A percentile compares a stretch with the other conserved stretches of the same genome.
These are phyloP conservation scores for Drosophila neonasuta DNA, from an alignment of 2,888 invertebrate species.

Conservation along the genomic window DNA sequence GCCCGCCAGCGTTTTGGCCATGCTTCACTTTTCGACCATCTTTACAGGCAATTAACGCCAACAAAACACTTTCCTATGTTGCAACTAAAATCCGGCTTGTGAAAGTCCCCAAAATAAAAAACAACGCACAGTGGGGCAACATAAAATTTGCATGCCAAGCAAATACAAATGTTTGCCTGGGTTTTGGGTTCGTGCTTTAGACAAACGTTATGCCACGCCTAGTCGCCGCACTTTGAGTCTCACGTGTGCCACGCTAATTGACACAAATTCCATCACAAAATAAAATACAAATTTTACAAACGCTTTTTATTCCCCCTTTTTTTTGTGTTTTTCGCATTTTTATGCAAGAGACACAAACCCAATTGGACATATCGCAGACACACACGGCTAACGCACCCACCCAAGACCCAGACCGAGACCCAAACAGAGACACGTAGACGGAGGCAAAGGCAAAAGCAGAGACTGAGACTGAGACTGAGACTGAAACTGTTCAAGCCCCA, in stretches of 20 bases:
- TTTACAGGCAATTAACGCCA: conserved; percentile 75
- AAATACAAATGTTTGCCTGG: conserved; percentile 4
- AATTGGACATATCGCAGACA: conserved; percentile 59
- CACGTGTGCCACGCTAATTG: conserved; percentile 68
- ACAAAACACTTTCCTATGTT: conserved; percentile 74
- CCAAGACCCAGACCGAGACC: conserved; percentile 22
- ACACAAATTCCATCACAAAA: conserved; percentile 71
- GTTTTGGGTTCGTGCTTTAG: neutral
- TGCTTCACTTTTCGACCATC: conserved; percentile 63
- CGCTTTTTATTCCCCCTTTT: conserved; percentile 14
- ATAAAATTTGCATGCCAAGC: conserved; percentile 62
- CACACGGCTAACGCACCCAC: conserved; percentile 61
- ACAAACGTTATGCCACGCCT: conserved; percentile 28
- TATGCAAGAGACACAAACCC: conserved; percentile 52
- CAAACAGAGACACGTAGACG: neutral
- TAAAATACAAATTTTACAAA: conserved; percentile 40
- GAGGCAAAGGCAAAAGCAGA: no score
- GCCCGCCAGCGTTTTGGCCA: conserved; percentile 44
- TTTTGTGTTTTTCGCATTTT: conserved; percentile 58
- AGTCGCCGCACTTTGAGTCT: conserved; percentile 10
- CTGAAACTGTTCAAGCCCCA: neutral
- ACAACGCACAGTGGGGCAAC: conserved; percentile 26
- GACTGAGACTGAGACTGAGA: no score
- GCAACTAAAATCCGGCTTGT: conserved; percentile 61
- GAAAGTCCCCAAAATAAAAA: conserved; percentile 55